Conservation (phyloP, 2,113 vertebrate species). For the Kryptolebias marmoratus region DNA sequence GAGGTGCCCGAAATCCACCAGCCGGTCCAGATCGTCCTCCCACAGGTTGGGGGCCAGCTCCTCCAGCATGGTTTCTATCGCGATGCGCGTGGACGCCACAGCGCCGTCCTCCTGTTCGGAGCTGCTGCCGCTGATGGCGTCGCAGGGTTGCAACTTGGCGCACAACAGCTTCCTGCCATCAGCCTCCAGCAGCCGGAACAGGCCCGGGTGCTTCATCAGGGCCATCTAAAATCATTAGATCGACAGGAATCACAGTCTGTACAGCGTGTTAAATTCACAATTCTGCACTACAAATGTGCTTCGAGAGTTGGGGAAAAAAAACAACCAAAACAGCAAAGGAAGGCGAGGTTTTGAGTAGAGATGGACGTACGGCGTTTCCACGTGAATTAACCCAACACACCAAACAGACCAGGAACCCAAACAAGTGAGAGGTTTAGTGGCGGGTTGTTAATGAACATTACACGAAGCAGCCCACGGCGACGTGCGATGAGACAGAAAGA, state of each 20-base stretch:
- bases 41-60: conserved; percentile 85
- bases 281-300: no score
- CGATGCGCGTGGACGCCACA: conserved; percentile 74
- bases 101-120: conserved; percentile 45
- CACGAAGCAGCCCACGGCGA: no score
- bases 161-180: conserved; percentile 78
- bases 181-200: conserved; percentile 80
- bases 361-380: no score
- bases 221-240: conserved; percentile 77
- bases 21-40: conserved; percentile 84
- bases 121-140: neutral
- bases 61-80: conserved; percentile 86
- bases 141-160: conserved; percentile 77
- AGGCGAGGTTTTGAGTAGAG: no score
- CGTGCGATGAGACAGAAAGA: no score
- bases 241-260: neutral
- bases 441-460: no score
- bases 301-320: no score
- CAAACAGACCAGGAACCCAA: no score
- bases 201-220: conserved; percentile 83
- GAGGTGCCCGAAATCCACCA: conserved; percentile 86
- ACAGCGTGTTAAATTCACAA: neutral
- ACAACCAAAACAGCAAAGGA: no score
- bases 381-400: no score
- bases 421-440: no score